Evolutionary conservation across 2,797 vertebrate species (phyloP).

Genomic region (Craterocephalus amniculus): DNA sequence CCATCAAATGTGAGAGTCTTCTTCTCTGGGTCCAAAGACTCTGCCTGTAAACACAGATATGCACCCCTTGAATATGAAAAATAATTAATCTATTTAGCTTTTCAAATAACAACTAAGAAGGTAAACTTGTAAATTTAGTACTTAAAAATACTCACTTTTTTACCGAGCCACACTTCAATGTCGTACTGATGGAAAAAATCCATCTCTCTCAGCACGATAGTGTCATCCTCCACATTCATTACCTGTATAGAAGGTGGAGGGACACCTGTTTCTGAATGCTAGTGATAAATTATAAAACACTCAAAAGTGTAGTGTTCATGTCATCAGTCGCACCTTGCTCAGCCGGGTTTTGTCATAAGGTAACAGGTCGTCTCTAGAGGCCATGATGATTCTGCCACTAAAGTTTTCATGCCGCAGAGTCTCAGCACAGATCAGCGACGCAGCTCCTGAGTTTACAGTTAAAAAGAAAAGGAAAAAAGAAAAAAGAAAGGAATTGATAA

Average conservation of each 20-base stretch:
- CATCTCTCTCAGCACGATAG: slow-evolving; percentile 79
- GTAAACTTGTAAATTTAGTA: too few species aligned
- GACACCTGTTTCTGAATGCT: neutral
- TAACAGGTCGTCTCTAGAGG: slow-evolving; percentile 80
- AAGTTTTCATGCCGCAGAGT: slow-evolving; percentile 88
- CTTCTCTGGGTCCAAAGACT: slow-evolving; percentile 80
- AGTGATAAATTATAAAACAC: too few species aligned
- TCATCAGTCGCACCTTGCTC: slow-evolving; percentile 82
- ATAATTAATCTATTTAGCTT: neutral
- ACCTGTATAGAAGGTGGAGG: slow-evolving; percentile 56
- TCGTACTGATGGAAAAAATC: slow-evolving; percentile 79
- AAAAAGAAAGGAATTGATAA: too few species aligned
- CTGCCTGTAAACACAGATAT: slow-evolving; percentile 71
- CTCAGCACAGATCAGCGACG: slow-evolving; percentile 87
- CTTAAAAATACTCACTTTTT: slow-evolving; percentile 78
- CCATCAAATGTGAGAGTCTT: slow-evolving; percentile 82
- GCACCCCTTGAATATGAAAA: neutral
- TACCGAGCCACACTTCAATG: slow-evolving; percentile 86
- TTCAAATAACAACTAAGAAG: too few species aligned
- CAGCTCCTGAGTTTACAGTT: slow-evolving; percentile 82
- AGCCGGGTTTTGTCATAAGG: slow-evolving; percentile 89
- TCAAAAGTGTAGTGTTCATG: neutral
- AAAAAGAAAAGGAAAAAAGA: too few species aligned
- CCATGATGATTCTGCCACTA: slow-evolving; percentile 86
- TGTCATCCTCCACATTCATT: slow-evolving; percentile 80